phyloP scores from a whole-genome alignment of 2,888 invertebrate species.

The Lithophane leautieri region DNA sequence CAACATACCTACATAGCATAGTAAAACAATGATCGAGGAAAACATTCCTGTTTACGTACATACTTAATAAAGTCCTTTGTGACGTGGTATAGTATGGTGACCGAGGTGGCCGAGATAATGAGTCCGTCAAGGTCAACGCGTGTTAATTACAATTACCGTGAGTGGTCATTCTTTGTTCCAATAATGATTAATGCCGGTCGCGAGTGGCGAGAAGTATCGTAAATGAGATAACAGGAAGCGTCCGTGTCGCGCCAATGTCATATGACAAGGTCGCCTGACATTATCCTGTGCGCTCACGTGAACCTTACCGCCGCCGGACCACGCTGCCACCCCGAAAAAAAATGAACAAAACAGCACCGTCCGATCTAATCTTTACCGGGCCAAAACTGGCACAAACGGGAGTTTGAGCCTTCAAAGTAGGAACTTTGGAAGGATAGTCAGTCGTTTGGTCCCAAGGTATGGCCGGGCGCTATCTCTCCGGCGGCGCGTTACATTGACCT shows the following conservation, averaged over 20 bases:
- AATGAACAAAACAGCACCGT: not conserved
- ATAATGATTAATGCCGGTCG: slow-evolving; percentile 88
- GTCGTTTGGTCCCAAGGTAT: slow-evolving; percentile 33
- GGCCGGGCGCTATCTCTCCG: slow-evolving; percentile 45
- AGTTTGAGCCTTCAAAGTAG: slow-evolving; percentile 2
- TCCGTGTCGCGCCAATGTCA: slow-evolving; percentile 87
- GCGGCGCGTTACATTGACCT: slow-evolving; percentile 50
- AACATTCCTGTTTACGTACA: slow-evolving; percentile 82
- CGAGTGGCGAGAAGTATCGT: slow-evolving; percentile 85
- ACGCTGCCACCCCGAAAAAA: not conserved
- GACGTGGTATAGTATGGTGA: slow-evolving; percentile 79
- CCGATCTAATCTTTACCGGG: not conserved
- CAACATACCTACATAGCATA: slow-evolving; percentile 74
- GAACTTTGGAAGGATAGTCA: slow-evolving; percentile 9
- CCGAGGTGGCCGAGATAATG: slow-evolving; percentile 81
- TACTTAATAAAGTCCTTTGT: slow-evolving; percentile 84
- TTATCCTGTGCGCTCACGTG: slow-evolving; percentile 53
- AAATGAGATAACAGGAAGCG: slow-evolving; percentile 89
- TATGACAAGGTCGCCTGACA: slow-evolving; percentile 79
- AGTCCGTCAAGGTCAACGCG: slow-evolving; percentile 79
- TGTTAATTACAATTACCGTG: slow-evolving; percentile 90
- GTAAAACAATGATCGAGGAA: slow-evolving; percentile 84
- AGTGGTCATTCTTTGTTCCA: slow-evolving; percentile 91
- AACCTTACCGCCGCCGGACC: slow-evolving; percentile 13
- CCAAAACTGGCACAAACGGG: not conserved